A percentile compares a stretch with the other conserved stretches of the same genome.
Conservation (phyloP, 2,888 invertebrate species). For the Bruchidius siliquastri region DNA sequence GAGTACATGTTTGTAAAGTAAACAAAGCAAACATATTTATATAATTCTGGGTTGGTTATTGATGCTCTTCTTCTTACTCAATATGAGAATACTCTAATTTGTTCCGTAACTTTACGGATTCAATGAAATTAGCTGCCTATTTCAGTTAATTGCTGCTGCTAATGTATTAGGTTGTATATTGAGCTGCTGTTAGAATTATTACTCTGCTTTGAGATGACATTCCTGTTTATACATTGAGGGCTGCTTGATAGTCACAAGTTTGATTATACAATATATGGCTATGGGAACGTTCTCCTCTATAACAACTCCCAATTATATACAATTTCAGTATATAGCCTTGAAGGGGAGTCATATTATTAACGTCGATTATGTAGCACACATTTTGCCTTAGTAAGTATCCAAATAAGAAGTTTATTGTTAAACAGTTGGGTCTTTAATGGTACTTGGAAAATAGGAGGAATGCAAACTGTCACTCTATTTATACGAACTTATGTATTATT, state of each 20-base stretch:
- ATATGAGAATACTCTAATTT: neutral
- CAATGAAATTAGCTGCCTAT: conserved; percentile 10
- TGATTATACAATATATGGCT: neutral
- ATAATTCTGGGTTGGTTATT: too few species aligned
- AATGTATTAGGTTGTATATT: neutral
- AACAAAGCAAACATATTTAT: too few species aligned
- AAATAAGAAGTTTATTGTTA: too few species aligned
- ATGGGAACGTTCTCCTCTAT: neutral
- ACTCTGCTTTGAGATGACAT: neutral
- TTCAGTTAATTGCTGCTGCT: neutral
- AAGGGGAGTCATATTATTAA: neutral
- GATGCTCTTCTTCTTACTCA: neutral
- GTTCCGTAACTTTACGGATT: neutral
- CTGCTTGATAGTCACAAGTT: neutral
- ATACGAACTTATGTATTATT: too few species aligned
- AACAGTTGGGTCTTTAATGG: too few species aligned
- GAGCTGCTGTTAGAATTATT: neutral
- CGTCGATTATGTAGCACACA: too few species aligned
- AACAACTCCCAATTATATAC: neutral
- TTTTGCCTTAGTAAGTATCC: too few species aligned
- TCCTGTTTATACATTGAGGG: neutral
- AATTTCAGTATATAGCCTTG: neutral
- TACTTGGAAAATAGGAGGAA: too few species aligned
- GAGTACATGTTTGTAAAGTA: too few species aligned
- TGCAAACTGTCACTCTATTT: too few species aligned